Evolutionary conservation across 2,888 invertebrate genomes (phyloP).

Genomic region (Amblyteles armatorius): DNA sequence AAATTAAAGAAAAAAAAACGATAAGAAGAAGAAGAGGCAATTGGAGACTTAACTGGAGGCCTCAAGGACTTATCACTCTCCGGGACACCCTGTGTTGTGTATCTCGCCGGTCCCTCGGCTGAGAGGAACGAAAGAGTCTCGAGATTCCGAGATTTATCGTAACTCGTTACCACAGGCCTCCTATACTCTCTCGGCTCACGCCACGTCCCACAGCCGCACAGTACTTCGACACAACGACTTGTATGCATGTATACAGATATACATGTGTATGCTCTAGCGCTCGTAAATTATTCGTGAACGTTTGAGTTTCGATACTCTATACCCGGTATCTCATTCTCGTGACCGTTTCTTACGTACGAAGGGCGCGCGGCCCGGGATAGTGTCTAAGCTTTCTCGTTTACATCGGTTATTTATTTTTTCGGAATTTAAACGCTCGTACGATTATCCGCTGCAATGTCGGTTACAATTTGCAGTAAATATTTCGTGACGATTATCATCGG

Average conservation of each 20-base stretch:
- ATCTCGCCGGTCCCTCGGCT: conserved; percentile 22
- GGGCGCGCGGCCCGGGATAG: background rate
- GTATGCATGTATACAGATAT: background rate
- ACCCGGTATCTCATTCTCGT: conserved; percentile 52
- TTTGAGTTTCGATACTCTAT: conserved; percentile 65
- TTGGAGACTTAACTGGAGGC: conserved; percentile 44
- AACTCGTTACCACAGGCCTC: conserved; percentile 71
- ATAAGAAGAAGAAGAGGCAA: conserved; percentile 42
- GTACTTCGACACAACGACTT: conserved; percentile 7
- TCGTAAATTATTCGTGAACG: conserved; percentile 68
- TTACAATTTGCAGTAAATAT: conserved; percentile 16
- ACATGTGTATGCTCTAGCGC: conserved; percentile 48
- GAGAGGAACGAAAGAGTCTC: conserved; percentile 36
- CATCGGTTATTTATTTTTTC: background rate
- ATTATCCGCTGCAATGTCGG: conserved; percentile 13
- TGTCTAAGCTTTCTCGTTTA: conserved; percentile 1
- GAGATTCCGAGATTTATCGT: conserved; percentile 74
- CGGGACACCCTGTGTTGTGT: conserved; percentile 43
- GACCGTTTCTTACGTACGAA: conserved; percentile 49
- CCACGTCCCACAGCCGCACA: conserved; percentile 10
- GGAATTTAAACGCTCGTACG: background rate
- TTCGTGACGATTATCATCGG: background rate
- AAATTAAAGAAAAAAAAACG: background rate
- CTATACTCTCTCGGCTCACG: conserved; percentile 64
- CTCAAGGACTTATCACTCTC: conserved; percentile 56